phyloP scores from a whole-genome alignment of 2,888 invertebrate species.

The Poecilus cupreus region DNA sequence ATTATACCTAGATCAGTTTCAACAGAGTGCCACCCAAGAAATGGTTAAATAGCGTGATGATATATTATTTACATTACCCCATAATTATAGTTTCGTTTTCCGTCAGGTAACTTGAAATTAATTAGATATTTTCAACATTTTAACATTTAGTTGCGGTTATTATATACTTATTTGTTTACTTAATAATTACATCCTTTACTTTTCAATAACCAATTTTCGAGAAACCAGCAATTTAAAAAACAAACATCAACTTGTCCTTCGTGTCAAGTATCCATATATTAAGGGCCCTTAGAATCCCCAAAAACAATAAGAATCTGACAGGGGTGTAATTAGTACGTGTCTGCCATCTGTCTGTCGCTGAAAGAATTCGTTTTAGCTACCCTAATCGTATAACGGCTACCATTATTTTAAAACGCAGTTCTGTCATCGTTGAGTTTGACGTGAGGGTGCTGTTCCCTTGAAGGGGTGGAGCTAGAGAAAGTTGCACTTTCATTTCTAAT shows the following conservation, averaged over 20 bases:
- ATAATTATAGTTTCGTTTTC: slow-evolving; percentile 14
- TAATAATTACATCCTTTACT: slow-evolving; percentile 32
- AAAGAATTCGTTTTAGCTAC: slow-evolving; percentile 3
- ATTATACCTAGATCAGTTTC: too few species aligned
- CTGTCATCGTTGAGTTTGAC: slow-evolving; percentile 34
- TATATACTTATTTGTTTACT: slow-evolving; percentile 20
- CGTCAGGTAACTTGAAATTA: slow-evolving; percentile 32
- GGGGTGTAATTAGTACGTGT: slow-evolving; percentile 36
- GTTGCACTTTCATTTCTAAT: slow-evolving; percentile 17
- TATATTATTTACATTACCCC: too few species aligned
- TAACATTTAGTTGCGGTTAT: slow-evolving; percentile 36
- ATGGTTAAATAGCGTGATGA: too few species aligned
- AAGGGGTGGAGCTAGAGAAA: slow-evolving; percentile 15
- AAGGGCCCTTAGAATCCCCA: slow-evolving; percentile 14
- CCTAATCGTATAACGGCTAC: slow-evolving; percentile 25
- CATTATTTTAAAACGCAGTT: slow-evolving; percentile 28
- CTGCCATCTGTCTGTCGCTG: slow-evolving; percentile 18
- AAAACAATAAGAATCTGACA: slow-evolving; percentile 41
- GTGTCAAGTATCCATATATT: slow-evolving; percentile 28
- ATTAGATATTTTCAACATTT: slow-evolving; percentile 18
- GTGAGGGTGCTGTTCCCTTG: neutral
- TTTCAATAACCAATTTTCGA: slow-evolving; percentile 47
- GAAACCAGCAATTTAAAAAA: slow-evolving; percentile 41
- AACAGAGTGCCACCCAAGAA: too few species aligned
- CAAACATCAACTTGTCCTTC: slow-evolving; percentile 20